These are phyloP conservation scores for Allobates femoralis DNA, from an alignment of 2,797 vertebrate species.

Conservation along the genomic window DNA sequence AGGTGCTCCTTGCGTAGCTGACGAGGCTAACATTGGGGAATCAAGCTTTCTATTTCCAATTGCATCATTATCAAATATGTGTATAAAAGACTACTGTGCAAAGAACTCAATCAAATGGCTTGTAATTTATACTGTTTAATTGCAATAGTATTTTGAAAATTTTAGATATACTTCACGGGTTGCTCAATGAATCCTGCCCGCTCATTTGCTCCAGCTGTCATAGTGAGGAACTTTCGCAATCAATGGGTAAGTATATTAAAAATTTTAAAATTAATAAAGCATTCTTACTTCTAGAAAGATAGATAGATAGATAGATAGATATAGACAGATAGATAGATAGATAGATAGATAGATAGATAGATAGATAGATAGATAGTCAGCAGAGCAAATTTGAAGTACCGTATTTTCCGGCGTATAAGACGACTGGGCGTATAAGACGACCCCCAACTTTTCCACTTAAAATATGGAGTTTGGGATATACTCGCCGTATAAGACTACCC, in stretches of 20 bases:
- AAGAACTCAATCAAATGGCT: not conserved
- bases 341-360: slow-evolving; percentile 1
- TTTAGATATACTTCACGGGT: slow-evolving; percentile 77
- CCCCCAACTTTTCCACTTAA: too few relatives aligned
- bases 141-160: not conserved
- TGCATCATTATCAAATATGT: too few relatives aligned
- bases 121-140: not conserved
- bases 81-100: not conserved
- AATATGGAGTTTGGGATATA: too few relatives aligned
- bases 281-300: not conserved
- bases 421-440: too few relatives aligned
- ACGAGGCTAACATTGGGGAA: too few relatives aligned
- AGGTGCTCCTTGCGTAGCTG: too few relatives aligned
- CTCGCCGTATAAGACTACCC: too few relatives aligned
- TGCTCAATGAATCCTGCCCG: slow-evolving; percentile 82
- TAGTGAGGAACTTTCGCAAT: slow-evolving; percentile 75
- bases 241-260: slow-evolving; percentile 76
- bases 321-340: not conserved
- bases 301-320: not conserved
- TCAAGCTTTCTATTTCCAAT: too few relatives aligned
- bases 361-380: not conserved
- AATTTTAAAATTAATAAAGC: not conserved
- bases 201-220: slow-evolving; percentile 75
- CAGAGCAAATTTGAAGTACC: too few relatives aligned
- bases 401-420: too few relatives aligned